Base-by-base conservation (phyloP, 2,797 vertebrate species). In the Arrhamphus sclerolepis region DNA sequence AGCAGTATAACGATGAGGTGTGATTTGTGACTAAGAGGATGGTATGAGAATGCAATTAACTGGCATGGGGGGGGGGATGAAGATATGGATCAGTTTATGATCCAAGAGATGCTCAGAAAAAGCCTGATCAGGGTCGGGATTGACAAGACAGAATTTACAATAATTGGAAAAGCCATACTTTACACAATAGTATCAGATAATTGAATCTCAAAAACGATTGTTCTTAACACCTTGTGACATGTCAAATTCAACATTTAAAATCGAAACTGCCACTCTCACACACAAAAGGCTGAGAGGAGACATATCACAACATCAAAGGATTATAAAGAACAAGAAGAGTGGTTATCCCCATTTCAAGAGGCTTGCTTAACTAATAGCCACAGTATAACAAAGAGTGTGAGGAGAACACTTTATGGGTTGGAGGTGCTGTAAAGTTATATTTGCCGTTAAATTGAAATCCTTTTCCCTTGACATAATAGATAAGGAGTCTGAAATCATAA, bases 181-280 rank as follows among this genome's bases (percentile, higher is more conserved):
- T 44, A 66, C 70, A 88, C 89, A 91, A 90, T 89, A 70, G 39
- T 92, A 92, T 93, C 92, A 92, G 83, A 92, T 91, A 92, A 93
- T 93, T 90, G 77, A 89, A 93, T 92, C 91, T 86, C 70, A 28
- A 81, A n/a, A 87, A 89, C 87, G 88, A 88, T 87, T 80, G 86
- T 62, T 68, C 78, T 73, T 80, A 78, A 73, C 77, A 56, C 85
- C 83, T 72, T 73, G 83, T 87, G 70, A 81, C 84, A 81, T 82
- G 83, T 82, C 51, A 3, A 64, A 79, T 82, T 80, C 57, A 72
- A 89, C 87, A 84, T 82, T 70, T 78, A 81, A 84, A 90, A 87
- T 83, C 29, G 70, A 83, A 38, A 14, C 83, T 70, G 59, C 67
- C 80, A 74, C 75, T 86, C 72, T 0, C 41, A 56, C 63, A 20